Evolutionary conservation across 2,888 invertebrate species (phyloP), one percentile per base, ranked within the genome.

Genomic region (Rugalucina vietnamica): DNA sequence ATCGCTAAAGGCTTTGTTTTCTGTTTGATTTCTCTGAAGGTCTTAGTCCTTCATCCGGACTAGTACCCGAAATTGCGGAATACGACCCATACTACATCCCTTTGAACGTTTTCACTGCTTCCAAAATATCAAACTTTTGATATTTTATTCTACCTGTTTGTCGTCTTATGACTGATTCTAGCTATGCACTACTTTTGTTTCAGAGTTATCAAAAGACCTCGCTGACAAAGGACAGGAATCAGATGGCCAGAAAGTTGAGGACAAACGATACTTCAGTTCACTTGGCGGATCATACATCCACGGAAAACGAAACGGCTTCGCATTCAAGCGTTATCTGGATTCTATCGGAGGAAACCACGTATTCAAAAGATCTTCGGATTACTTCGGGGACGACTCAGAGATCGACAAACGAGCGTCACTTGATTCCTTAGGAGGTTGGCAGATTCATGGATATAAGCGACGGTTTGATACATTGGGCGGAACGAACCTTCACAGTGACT

Each of bases 221-320:
- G 4, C 2, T 27, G 29, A 27, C 5, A 57, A 24, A 27, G 4
- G 8, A 2, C 12, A 14, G 8, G 57, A 27, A 27, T 57, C 12
- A 27, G n/a, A 27, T 27, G n/a, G n/a, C n/a, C n/a, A 65, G 2
- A 72, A 87, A 49, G 75, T 72, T 8, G 76, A 65, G 12, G 79
- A 72, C 39, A 84, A 85, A 39, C 54, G 85, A n/a, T 73, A 71
- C 24, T 83, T 85, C 65, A 81, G 82, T 65, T 79, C 82, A n/a
- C 75, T 87, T 5, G 87, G 87, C 10, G 87, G 85, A 2, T 32
- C 79, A 12, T 49, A 83, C 37, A 37, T 87, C 14, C 87, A 87
- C 37, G 76, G 74, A 4, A 79, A 81, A 5, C 81, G 76, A 54
- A 84, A 84, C 34, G 65, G 82, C 14, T 80, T 72, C n/a, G 12